Base-by-base conservation (phyloP, 1,140 invertebrate genomes). In the Phthorimaea operculella region DNA sequence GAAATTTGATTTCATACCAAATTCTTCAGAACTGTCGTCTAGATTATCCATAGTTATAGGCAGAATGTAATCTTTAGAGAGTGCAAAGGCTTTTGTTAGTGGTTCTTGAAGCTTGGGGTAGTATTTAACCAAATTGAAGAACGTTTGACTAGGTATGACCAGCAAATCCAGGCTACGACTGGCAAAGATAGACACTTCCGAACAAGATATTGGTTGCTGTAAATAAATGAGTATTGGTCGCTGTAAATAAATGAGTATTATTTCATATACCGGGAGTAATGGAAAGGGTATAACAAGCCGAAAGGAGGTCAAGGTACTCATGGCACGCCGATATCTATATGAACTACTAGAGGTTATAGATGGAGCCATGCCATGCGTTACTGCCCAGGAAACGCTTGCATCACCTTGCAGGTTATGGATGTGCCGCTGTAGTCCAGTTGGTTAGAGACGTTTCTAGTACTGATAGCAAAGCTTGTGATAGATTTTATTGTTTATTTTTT, bases 21-120 rank as follows among this genome's bases (percentile, higher is more conserved):
- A 28, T 39, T 39, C 77, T 63, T 67, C 54, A n/a, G 66, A 75
- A 12, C 62, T 65, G 16, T 73, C 71, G 21, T 72, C 67, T 7
- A 66, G 66, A 44, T 48, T 59, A 7, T 81, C 70, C 74, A 82
- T 76, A 45, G 72, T 68, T 52, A 82, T 84, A 4, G 81, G 81
- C 17, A 84, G 57, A 34, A 84, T 84, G 33, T 84, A 84, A 62
- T 84, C 74, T 60, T 71, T 73, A 6, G 81, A 84, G 9, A 68
- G 57, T 64, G 78, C 62, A 51, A 84, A 82, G 1, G 79, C 79
- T 52, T 75, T 82, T 39, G 68, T 66, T n/a, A 84, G 60, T 12
- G 78, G 78, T 18, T 71, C 76, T 51, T 79, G 72, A 21, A 84
- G 70, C 57, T 82, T 84, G 0, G 80, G 80, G 55, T 85, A 85